Evolutionary conservation across 2,113 vertebrate species (phyloP), one percentile per base, ranked within the genome.

Genomic region (Redunca redunca): DNA sequence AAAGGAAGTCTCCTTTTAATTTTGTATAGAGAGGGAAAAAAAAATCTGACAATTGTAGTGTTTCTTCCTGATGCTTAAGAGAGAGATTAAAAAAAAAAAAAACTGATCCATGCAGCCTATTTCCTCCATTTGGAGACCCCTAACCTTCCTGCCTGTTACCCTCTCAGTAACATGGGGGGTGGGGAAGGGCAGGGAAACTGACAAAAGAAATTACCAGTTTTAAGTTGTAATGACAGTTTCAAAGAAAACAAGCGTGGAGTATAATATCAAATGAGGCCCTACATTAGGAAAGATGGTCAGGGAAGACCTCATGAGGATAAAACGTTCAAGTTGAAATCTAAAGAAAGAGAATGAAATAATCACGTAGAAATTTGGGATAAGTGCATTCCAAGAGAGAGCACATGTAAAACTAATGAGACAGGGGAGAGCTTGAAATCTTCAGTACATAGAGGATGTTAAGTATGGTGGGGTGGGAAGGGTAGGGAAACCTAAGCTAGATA

Each of bases 381-480:
- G 52, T 33, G 0, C 25, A 25, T 94, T 58, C 3, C 33, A 91
- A 28, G 5, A 12, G 4, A 33, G 30, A 46, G 2, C n/a, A 4
- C 11, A 10, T n/a, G 8, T 13, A 16, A 95, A 84, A 71, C 23
- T 28, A 26, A 17, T 16, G 52, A 57, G 50, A 46, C 13, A 64
- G 16, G n/a, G 58, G 4, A 43, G 15, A 92, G 46, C 46, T 15
- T 52, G 52, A 84, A 53, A 40, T 4, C 3, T 2, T 67, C 28
- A 40, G 7, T 28, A 19, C 13, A 1, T 0, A 50, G 7, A 67
- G 2, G 14, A 30, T 17, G n/a, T 40, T 55, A 36, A 19, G 2
- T 26, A 4, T 52, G 57, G 13, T 28, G 23, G 3, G 0, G 4
- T 40, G 23, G 40, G 21, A 57, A 90, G 4, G 9, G 1, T 7